Evolutionary conservation across 30 jellyfish, hydroid and myxozoan genomes (phyloP).

Genomic region (Morbakka virulenta): DNA sequence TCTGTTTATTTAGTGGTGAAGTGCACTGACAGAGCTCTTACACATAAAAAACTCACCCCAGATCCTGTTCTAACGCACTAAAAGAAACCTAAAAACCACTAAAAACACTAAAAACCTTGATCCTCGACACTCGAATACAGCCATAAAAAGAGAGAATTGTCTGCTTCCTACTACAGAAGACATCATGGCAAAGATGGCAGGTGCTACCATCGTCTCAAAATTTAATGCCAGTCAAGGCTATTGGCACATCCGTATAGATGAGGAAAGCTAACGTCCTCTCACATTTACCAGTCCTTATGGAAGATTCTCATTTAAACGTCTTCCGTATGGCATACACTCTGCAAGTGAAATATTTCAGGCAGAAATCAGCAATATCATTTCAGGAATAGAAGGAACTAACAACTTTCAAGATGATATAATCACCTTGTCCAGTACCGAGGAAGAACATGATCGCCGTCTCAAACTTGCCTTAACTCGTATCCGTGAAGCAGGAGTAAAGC

Average conservation of each 20-base stretch:
- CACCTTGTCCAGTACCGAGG: no score
- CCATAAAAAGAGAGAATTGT: constrained; percentile 42
- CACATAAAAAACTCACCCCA: neutral
- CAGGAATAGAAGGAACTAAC: constrained; percentile 36
- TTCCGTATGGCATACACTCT: constrained; percentile 62
- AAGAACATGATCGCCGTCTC: no score
- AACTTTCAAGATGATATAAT: constrained; percentile 66
- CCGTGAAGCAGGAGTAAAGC: no score
- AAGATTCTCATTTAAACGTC: no score
- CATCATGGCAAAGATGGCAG: no score
- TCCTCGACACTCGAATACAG: constrained; percentile 51
- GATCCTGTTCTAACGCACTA: no score
- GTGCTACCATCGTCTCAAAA: no score
- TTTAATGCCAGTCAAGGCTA: constrained; percentile 61
- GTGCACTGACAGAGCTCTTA: neutral
- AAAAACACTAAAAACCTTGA: constrained; percentile 65
- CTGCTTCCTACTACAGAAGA: constrained; percentile 72
- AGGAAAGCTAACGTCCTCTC: constrained; percentile 42
- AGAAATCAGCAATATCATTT: constrained; percentile 31
- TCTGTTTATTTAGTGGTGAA: no score
- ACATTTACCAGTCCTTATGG: constrained; percentile 69
- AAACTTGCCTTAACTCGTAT: no score
- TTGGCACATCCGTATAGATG: constrained; percentile 65
- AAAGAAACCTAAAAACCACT: no score
- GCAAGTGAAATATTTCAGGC: constrained; percentile 70